Evolutionary conservation across 2,888 invertebrate genomes (phyloP).

Genomic region (Ennomos erosarius): DNA sequence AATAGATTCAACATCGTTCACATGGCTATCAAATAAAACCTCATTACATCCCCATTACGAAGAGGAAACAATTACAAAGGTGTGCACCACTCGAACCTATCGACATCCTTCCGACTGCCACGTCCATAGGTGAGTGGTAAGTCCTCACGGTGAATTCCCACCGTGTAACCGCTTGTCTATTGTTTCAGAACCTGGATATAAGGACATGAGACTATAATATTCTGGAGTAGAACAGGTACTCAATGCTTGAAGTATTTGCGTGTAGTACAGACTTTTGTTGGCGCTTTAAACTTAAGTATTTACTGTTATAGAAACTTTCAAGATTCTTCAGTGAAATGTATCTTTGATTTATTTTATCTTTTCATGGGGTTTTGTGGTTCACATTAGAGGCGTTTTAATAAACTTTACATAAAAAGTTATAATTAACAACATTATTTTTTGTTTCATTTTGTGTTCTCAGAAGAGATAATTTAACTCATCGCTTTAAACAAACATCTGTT

Average conservation of each 20-base stretch:
- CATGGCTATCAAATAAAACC: constrained; percentile 29
- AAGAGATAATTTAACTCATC: no score
- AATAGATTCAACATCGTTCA: constrained; percentile 9
- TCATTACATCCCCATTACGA: constrained; percentile 54
- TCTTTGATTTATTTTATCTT: no score
- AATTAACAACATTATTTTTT: no score
- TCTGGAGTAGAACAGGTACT: not conserved
- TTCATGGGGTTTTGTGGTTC: no score
- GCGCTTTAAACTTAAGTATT: no score
- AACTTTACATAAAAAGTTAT: no score
- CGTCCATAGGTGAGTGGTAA: constrained; percentile 6
- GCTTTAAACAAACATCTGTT: no score
- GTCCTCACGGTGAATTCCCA: constrained; percentile 50
- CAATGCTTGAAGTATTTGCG: not conserved
- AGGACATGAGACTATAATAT: constrained; percentile 9
- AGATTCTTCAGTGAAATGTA: no score
- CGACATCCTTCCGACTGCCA: constrained; percentile 67
- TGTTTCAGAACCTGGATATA: constrained; percentile 26
- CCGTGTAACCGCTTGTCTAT: constrained; percentile 33
- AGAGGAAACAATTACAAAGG: constrained; percentile 68
- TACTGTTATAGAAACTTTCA: no score
- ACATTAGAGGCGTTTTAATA: no score
- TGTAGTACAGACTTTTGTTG: no score
- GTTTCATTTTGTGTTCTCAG: no score
- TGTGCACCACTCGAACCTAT: constrained; percentile 56